phyloP scores from a whole-genome alignment of 2,797 vertebrate species.

The Chanos chanos region DNA sequence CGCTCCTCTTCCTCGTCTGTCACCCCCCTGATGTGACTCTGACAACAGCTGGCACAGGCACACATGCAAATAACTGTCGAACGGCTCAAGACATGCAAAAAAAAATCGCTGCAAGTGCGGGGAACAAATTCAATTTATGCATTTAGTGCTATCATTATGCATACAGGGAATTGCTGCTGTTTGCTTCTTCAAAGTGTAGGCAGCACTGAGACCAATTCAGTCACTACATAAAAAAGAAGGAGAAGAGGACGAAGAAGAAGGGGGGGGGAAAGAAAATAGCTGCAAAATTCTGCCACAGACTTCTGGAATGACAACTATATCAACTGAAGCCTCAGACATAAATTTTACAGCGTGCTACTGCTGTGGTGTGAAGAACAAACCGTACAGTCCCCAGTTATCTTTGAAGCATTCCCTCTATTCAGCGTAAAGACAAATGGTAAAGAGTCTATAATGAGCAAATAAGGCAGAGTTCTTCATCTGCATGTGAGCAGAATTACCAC shows the following conservation, averaged over 20 bases:
- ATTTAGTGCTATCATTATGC: slow-evolving; percentile 55
- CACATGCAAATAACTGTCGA: slow-evolving; percentile 48
- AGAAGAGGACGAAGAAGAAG: too few species aligned
- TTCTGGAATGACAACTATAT: slow-evolving; percentile 49
- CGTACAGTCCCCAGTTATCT: too few species aligned
- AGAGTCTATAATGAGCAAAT: too few species aligned
- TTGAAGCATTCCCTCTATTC: too few species aligned
- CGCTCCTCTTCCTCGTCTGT: neutral
- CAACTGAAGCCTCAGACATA: too few species aligned
- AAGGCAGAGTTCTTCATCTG: too few species aligned
- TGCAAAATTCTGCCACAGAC: slow-evolving; percentile 37
- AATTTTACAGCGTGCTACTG: too few species aligned
- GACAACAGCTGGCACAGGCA: slow-evolving; percentile 25
- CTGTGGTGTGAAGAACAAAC: too few species aligned
- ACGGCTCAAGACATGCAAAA: slow-evolving; percentile 19
- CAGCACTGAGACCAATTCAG: slow-evolving; percentile 44
- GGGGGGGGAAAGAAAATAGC: slow-evolving; percentile 31
- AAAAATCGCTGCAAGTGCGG: slow-evolving; percentile 36
- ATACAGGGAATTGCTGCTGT: slow-evolving; percentile 44
- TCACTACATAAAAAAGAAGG: too few species aligned
- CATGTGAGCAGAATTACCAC: too few species aligned
- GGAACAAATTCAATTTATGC: slow-evolving; percentile 57
- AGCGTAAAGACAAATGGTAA: too few species aligned
- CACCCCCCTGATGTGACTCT: slow-evolving; percentile 39
- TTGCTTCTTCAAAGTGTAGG: slow-evolving; percentile 45